These are phyloP conservation scores for Myathropa florea DNA, from an alignment of 2,888 invertebrate genomes.

Conservation along the genomic window DNA sequence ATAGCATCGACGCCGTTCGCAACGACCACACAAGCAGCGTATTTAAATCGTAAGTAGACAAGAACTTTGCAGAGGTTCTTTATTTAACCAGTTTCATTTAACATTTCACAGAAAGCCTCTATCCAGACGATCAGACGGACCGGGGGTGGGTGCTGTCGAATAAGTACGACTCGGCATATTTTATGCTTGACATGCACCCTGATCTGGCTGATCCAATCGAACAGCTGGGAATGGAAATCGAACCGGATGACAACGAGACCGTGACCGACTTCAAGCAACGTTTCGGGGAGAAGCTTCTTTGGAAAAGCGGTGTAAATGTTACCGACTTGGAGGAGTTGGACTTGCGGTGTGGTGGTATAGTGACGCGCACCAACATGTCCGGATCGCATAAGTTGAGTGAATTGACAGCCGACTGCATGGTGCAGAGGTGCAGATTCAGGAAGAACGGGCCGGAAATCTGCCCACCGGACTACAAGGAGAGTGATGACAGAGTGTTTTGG, in stretches of 20 bases:
- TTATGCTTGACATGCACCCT: slow-evolving; percentile 87
- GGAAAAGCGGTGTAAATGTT: slow-evolving; percentile 86
- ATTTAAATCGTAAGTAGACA: slow-evolving; percentile 55
- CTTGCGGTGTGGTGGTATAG: slow-evolving; percentile 88
- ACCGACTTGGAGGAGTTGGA: slow-evolving; percentile 88
- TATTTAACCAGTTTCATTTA: not conserved
- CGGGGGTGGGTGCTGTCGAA: slow-evolving; percentile 80
- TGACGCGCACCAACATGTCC: slow-evolving; percentile 85
- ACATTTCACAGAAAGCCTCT: slow-evolving; percentile 17
- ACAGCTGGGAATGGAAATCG: slow-evolving; percentile 89
- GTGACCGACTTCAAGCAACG: slow-evolving; percentile 88
- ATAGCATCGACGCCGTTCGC: not conserved
- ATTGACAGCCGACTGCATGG: slow-evolving; percentile 87
- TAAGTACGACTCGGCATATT: slow-evolving; percentile 82
- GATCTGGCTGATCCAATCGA: slow-evolving; percentile 88
- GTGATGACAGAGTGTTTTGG: slow-evolving; percentile 90
- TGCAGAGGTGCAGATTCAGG: slow-evolving; percentile 89
- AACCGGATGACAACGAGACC: slow-evolving; percentile 87
- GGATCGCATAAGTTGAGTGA: slow-evolving; percentile 83
- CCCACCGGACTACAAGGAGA: slow-evolving; percentile 90
- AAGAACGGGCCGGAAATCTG: slow-evolving; percentile 89
- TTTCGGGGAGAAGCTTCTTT: slow-evolving; percentile 85
- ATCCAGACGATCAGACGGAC: slow-evolving; percentile 20
- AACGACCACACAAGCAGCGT: slow-evolving; percentile 19
- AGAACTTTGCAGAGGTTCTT: not conserved